These are phyloP conservation scores for Pomacea maculata DNA, from an alignment of 1,140 invertebrate genomes.

Conservation along the genomic window DNA sequence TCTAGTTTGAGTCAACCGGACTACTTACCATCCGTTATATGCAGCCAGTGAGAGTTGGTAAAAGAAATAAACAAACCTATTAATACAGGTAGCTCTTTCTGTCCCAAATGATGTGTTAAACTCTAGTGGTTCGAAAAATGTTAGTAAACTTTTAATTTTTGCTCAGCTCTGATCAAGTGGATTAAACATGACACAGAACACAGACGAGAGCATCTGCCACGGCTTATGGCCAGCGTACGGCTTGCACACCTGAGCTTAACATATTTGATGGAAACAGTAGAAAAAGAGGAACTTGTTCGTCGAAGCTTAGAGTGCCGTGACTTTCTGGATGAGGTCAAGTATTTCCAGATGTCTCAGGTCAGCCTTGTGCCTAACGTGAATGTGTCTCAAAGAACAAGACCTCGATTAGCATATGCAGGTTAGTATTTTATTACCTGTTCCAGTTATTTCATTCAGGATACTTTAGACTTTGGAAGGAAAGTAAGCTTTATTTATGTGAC, in stretches of 20 bases:
- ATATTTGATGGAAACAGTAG: slow-evolving; percentile 60
- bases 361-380: slow-evolving; percentile 51
- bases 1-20: too few species aligned
- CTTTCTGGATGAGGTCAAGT: slow-evolving; percentile 61
- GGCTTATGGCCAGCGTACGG: slow-evolving; percentile 58
- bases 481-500: too few species aligned
- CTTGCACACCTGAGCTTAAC: slow-evolving; percentile 57
- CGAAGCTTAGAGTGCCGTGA: slow-evolving; percentile 61
- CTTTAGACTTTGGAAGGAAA: too few species aligned
- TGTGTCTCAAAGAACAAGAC: slow-evolving; percentile 56
- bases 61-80: too few species aligned
- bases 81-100: too few species aligned
- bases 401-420: slow-evolving; percentile 66
- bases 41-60: too few species aligned
- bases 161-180: slow-evolving; percentile 58
- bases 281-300: slow-evolving; percentile 56
- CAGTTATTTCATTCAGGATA: neutral
- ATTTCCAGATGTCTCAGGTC: slow-evolving; percentile 62
- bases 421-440: slow-evolving; percentile 5
- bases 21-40: too few species aligned
- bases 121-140: too few species aligned
- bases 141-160: too few species aligned
- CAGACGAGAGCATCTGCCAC: slow-evolving; percentile 46
- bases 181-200: slow-evolving; percentile 47
- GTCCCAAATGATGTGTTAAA: too few species aligned